Evolutionary conservation across 2,888 invertebrate genomes (phyloP), one percentile per base, ranked within the genome.

Genomic region (Nebria brevicollis): DNA sequence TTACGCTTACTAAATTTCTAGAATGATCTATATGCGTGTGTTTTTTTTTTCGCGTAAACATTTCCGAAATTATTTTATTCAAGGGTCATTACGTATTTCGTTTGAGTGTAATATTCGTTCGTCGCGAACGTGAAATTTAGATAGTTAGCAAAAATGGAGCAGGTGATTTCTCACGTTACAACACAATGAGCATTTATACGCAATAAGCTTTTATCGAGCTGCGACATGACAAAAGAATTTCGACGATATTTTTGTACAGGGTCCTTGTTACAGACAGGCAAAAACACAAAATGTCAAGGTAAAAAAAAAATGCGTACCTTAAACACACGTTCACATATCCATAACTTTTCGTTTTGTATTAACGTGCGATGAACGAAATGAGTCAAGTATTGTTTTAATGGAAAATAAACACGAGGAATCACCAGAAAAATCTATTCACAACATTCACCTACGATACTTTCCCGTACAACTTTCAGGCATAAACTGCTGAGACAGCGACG

Each of bases 401-500:
- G 54, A 66, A 77, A 77, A 72, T 81, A 72, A 81, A 72, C 72
- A 77, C 73, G 73, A 76, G 66, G 65, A 81, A 42, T 68, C 77
- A 81, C 81, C 73, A 54, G n/a, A n/a, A 54, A 75, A 77, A 70
- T 81, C 83, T 83, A 84, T 85, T 84, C 84, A 84, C 83, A 83
- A 86, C 87, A 87, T 87, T 86, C 86, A 87, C 86, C 86, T 86
- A 86, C 87, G 86, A 86, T 86, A 83, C 84, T 83, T 66, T 83
- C 82, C 82, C 84, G 84, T 84, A 85, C 84, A 83, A 82, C 84
- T 81, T 76, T 81, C 77, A 73, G 72, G 72, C 76, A 43, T 65
- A 41, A 77, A 75, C 65, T 75, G 73, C 66, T 73, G 77, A 74
- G 72, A 72, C 42, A 54, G 54, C 54, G 54, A 54, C 54, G 4